Percentiles rank a stretch among this genome's conserved stretches.
Conservation (phyloP, 2,113 vertebrate species). For the Micromys minutus region DNA sequence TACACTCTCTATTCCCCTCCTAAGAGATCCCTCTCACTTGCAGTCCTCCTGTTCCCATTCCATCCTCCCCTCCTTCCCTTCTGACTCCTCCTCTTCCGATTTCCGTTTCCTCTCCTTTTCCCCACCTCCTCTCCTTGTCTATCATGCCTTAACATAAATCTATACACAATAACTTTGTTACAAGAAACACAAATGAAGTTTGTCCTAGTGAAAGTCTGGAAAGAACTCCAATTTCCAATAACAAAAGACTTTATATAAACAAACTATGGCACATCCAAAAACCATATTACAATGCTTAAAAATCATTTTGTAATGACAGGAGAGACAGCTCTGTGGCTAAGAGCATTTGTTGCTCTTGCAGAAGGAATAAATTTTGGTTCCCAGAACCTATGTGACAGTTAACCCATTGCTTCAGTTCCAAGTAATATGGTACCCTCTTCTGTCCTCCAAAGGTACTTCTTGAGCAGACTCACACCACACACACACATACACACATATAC, state of each 20-base stretch:
- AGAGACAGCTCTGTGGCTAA: background rate
- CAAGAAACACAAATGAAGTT: background rate
- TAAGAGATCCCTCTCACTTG: too few species aligned
- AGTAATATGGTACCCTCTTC: background rate
- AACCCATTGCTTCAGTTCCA: background rate
- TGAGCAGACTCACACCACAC: background rate
- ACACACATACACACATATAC: background rate
- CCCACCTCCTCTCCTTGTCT: too few species aligned
- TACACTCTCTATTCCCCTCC: too few species aligned
- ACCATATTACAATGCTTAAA: conserved; percentile 19
- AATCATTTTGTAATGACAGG: background rate
- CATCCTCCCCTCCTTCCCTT: too few species aligned
- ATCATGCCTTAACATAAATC: too few species aligned
- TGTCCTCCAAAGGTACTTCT: background rate
- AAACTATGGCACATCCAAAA: background rate
- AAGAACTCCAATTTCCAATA: background rate
- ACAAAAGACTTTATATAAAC: background rate
- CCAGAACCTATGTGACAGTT: background rate
- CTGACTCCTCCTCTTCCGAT: too few species aligned
- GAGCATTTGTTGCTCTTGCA: background rate
- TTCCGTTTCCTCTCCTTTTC: too few species aligned
- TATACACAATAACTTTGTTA: background rate
- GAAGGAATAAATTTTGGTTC: background rate
- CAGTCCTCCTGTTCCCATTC: too few species aligned
- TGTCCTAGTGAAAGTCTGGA: background rate